These are phyloP conservation scores for Archilochus colubris DNA, from an alignment of 2,113 vertebrate species.

Conservation along the genomic window DNA sequence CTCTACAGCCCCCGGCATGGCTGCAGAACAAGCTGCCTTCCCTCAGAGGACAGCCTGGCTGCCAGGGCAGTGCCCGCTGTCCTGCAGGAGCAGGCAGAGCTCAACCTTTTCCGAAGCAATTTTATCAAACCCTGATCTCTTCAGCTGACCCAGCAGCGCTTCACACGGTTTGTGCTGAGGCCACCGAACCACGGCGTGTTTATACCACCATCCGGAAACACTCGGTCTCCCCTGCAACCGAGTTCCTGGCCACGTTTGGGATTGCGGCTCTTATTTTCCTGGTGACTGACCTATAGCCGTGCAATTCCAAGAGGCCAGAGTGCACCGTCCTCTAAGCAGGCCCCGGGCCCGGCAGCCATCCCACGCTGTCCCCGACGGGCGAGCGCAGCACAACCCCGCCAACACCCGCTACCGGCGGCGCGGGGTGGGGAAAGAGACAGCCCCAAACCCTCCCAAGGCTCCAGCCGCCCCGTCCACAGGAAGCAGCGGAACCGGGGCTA, in stretches of 20 bases:
- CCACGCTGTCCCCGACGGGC: neutral
- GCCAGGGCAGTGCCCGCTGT: too few relatives aligned
- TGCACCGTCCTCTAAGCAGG: too few relatives aligned
- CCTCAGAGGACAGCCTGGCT: neutral
- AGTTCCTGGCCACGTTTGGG: neutral
- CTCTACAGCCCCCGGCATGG: neutral
- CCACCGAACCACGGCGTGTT: too few relatives aligned
- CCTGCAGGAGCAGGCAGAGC: neutral
- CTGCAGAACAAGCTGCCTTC: neutral
- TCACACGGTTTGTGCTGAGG: fast-evolving
- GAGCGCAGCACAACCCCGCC: neutral
- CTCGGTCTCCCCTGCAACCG: too few relatives aligned
- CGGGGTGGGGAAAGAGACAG: too few relatives aligned
- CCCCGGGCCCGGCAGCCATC: neutral
- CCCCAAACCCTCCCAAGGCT: neutral
- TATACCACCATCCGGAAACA: neutral
- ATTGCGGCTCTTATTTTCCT: neutral
- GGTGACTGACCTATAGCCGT: neutral
- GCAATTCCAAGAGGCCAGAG: neutral
- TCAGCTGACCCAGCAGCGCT: neutral
- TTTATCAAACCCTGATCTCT: neutral
- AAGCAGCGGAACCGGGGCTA: neutral
- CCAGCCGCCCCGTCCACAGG: neutral
- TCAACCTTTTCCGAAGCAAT: neutral
- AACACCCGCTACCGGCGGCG: neutral